Percentiles rank a stretch among this genome's conserved stretches.
Conservation (phyloP, 2,113 vertebrate species). For the Ginglymostoma cirratum region DNA sequence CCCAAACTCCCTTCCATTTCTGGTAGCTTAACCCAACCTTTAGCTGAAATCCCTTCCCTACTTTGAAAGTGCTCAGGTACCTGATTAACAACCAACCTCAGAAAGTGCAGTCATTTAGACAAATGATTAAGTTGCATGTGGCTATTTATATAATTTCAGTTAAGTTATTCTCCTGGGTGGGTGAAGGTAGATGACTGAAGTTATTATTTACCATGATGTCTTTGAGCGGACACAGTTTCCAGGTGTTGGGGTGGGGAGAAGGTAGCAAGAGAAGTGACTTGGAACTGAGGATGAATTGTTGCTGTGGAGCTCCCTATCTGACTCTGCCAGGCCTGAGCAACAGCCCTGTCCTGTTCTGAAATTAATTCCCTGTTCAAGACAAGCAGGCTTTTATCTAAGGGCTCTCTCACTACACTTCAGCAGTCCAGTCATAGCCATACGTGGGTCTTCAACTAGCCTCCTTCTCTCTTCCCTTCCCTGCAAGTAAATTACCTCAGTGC, state of each 20-base stretch:
- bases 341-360: background rate
- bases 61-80: background rate
- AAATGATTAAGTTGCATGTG: background rate
- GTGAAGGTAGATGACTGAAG: background rate
- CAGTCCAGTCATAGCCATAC: conserved; percentile 37
- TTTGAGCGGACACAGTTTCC: background rate
- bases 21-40: background rate
- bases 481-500: conserved; percentile 11
- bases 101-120: background rate
- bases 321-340: background rate
- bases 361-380: background rate
- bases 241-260: background rate
- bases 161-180: background rate
- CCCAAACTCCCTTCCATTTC: background rate
- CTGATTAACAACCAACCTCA: background rate
- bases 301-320: background rate
- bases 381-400: background rate
- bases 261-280: background rate
- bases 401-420: background rate
- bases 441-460: conserved; percentile 29
- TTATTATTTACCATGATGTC: background rate
- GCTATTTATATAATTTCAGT: background rate
- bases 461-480: background rate
- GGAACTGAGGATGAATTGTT: background rate
- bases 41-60: background rate